Evolutionary conservation across 2,888 invertebrate genomes (phyloP).

Genomic region (Drosophila seclusa): DNA sequence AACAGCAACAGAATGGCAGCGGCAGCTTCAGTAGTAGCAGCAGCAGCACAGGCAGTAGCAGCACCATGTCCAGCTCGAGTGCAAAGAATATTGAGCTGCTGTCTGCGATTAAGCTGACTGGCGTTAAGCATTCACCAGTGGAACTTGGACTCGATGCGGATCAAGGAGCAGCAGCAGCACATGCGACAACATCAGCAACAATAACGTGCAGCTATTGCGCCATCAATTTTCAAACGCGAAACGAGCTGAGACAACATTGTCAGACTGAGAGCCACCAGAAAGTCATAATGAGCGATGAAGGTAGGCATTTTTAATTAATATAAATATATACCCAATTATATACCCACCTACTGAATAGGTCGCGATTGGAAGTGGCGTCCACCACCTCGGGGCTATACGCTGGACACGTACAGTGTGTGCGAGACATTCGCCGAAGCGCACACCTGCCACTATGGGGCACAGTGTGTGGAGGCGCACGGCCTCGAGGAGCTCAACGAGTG

Average conservation of each 20-base stretch:
- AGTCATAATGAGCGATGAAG: conserved; percentile 89
- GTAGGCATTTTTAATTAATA: conserved; percentile 55
- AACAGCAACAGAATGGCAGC: conserved; percentile 58
- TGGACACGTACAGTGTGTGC: conserved; percentile 88
- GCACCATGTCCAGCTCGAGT: conserved; percentile 66
- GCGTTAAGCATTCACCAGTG: conserved; percentile 62
- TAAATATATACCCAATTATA: neutral
- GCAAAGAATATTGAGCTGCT: conserved; percentile 79
- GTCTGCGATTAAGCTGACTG: conserved; percentile 80
- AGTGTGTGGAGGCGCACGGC: conserved; percentile 91
- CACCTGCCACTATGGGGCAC: conserved; percentile 89
- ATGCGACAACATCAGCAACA: conserved; percentile 69
- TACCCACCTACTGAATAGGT: conserved; percentile 76
- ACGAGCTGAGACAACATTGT: conserved; percentile 87
- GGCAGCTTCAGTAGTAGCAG: conserved; percentile 64
- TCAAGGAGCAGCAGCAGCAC: conserved; percentile 19
- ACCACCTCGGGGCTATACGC: conserved; percentile 89
- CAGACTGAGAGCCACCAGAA: conserved; percentile 88
- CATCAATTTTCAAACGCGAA: conserved; percentile 86
- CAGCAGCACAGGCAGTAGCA: conserved; percentile 76
- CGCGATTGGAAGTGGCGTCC: conserved; percentile 89
- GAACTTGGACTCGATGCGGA: conserved; percentile 44
- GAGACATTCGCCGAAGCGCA: conserved; percentile 87
- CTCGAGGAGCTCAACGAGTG: conserved; percentile 90
- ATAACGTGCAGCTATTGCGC: conserved; percentile 87